These are phyloP conservation scores for Manis crassicaudata DNA, from an alignment of 2,797 vertebrate species.

Conservation along the genomic window DNA sequence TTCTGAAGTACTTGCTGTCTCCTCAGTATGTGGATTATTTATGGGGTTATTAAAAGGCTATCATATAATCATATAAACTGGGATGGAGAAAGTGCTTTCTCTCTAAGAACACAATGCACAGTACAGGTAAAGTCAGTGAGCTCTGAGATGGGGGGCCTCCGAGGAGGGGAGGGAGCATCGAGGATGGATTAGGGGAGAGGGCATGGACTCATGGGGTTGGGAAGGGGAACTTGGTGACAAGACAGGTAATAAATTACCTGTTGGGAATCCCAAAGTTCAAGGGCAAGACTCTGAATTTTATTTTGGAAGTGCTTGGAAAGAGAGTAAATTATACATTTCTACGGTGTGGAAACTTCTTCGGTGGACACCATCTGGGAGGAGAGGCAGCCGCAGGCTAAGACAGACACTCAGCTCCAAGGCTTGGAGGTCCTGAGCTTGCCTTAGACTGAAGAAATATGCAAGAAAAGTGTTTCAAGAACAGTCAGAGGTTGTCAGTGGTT, in stretches of 20 bases:
- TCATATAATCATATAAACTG: neutral
- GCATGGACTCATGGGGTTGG: neutral
- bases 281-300: neutral
- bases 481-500: neutral
- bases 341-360: neutral
- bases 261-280: neutral
- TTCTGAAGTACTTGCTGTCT: neutral
- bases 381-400: neutral
- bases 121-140: neutral
- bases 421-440: neutral
- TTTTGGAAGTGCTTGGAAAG: constrained; percentile 30
- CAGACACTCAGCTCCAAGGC: neutral
- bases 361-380: neutral
- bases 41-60: constrained; percentile 42
- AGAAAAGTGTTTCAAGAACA: neutral
- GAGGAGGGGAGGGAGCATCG: neutral
- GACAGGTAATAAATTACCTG: neutral
- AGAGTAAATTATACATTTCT: neutral
- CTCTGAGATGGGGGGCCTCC: neutral
- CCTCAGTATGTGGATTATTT: neutral
- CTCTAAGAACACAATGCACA: neutral
- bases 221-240: neutral
- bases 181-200: neutral
- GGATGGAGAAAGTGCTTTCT: neutral
- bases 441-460: neutral